Base-by-base conservation (phyloP, 2,113 vertebrate genomes). In the Zosterops pallidus region DNA sequence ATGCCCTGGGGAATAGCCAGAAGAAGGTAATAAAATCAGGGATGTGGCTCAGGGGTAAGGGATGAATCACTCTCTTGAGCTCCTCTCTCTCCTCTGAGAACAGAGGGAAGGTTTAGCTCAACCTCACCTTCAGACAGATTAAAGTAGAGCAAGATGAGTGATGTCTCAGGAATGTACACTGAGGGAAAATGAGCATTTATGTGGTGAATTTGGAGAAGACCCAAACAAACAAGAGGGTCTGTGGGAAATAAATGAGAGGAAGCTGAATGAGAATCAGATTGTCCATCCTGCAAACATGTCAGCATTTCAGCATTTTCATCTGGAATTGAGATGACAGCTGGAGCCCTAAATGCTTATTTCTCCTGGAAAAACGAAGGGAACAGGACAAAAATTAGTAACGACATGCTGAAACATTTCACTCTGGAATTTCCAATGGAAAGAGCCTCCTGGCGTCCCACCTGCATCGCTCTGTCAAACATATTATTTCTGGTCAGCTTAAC, bases 401-500 rank as follows among this genome's bases (percentile, higher is more conserved):
- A 59, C 85, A 67, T 0, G 3, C 35, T 79, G 81, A 94, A 95
- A 67, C 0, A 0, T 88, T 95, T 93, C 75, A 67, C 67, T 67
- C 1, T 49, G 82, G 85, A 94, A 80, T 90, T 88, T 95, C 71
- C 76, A 63, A 17, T 6, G 55, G 75, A 88, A 93, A 56, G 39
- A 90, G 64, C 87, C 75, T 96, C 80, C 88, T 94, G 89, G 90
- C 91, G 2, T 80, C 78, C 59, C 90, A 83, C 63, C 39, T 87
- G 0, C 56, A 94, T 80, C 65, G 65, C n/a, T 49, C 84, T 86
- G 75, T 22, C 8, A 26, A 91, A 52, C 60, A 70, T 18, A 31
- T 90, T 83, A 91, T 88, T 95, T 95, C 91, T 80, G 71, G 82
- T 88, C 84, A 93, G 55, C 79, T 77, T 50, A 69, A 83, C 50